Evolutionary conservation across 2,113 vertebrate genomes (phyloP).

Genomic region (Sarotherodon lohbergeri): DNA sequence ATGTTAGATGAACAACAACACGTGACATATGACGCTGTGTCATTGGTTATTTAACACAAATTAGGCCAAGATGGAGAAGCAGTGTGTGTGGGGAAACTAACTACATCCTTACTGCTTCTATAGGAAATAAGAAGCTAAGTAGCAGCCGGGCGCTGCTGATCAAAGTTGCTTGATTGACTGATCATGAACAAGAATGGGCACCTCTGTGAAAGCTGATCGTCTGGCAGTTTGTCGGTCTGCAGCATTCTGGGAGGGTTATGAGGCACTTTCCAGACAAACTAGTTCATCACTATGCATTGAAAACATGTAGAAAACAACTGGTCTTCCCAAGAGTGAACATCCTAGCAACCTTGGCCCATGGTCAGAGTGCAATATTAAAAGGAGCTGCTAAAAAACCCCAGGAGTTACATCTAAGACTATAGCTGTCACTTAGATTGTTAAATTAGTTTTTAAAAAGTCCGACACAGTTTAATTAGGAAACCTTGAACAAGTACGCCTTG

Average conservation of each 20-base stretch:
- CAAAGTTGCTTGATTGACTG: neutral
- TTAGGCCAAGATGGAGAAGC: neutral
- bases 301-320: neutral
- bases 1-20: neutral
- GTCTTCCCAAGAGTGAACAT: neutral
- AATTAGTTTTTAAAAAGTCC: rapidly evolving
- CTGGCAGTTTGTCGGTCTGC: rapidly evolving
- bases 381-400: neutral
- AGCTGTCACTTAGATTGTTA: neutral
- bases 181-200: neutral
- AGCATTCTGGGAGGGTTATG: neutral
- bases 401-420: neutral
- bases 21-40: neutral
- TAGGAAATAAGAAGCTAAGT: neutral
- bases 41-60: neutral
- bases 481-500: neutral
- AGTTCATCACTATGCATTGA: neutral
- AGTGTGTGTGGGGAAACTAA: neutral
- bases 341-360: neutral
- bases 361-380: neutral
- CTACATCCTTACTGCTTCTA: rapidly evolving
- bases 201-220: neutral
- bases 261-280: neutral
- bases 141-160: neutral
- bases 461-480: neutral